A percentile compares a stretch with the other conserved stretches of the same genome.
These are phyloP conservation scores for Chirona hameri DNA, from an alignment of 2,888 invertebrate genomes.

Conservation along the genomic window DNA sequence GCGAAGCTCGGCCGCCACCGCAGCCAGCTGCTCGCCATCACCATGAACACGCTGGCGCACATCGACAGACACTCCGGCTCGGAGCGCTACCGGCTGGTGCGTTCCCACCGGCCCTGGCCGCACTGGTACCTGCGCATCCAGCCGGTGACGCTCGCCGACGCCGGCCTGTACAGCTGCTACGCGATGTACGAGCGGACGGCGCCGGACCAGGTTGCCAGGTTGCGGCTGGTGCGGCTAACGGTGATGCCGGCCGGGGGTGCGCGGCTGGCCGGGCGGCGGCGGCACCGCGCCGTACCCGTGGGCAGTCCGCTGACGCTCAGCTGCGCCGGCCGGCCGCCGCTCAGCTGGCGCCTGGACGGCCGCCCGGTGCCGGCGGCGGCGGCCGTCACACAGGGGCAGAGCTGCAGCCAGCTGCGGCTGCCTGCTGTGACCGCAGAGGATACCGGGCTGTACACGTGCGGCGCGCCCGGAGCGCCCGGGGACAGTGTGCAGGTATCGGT, in stretches of 20 bases:
- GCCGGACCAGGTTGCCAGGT: not conserved
- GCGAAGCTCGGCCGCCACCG: not conserved
- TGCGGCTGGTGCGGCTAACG: not conserved
- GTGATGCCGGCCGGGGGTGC: not conserved
- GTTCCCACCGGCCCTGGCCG: not conserved
- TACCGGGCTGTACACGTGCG: not conserved
- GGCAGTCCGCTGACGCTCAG: not conserved
- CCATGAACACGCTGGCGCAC: not conserved
- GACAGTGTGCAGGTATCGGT: not conserved
- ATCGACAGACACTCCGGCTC: not conserved
- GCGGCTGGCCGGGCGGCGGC: not conserved
- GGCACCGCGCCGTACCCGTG: not conserved
- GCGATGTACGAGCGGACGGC: not conserved
- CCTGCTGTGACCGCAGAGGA: not conserved
- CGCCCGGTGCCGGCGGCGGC: not conserved
- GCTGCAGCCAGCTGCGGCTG: not conserved
- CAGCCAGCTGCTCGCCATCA: not conserved
- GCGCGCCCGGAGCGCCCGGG: not conserved
- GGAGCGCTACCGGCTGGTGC: not conserved
- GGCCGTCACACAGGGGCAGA: not conserved
- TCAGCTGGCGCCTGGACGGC: not conserved
- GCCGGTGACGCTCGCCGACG: not conserved
- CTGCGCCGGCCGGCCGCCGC: not conserved
- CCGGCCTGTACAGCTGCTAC: not conserved
- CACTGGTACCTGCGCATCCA: not conserved